phyloP scores from a whole-genome alignment of 1,140 invertebrate species.

The Oncopodura yosiiana region DNA sequence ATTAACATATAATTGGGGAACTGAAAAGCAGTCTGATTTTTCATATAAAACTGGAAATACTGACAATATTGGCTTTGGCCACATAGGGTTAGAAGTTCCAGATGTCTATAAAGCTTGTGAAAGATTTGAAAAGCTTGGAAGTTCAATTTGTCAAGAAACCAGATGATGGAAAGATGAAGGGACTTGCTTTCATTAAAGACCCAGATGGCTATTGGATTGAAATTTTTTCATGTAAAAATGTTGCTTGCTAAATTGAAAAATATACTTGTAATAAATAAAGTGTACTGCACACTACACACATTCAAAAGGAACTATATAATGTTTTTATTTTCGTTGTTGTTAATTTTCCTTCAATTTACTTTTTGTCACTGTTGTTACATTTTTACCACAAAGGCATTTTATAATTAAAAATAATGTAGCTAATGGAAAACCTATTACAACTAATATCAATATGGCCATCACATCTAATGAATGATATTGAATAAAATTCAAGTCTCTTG shows the following conservation, averaged over 20 bases:
- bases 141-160: conserved; percentile 85
- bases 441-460: not conserved
- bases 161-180: conserved; percentile 85
- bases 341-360: too few species aligned
- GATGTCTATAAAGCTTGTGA: conserved; percentile 77
- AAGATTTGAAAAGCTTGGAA: conserved; percentile 70
- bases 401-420: too few species aligned
- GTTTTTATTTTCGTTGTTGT: too few species aligned
- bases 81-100: conserved; percentile 67
- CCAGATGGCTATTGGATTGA: conserved; percentile 96
- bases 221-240: conserved; percentile 60
- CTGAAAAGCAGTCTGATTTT: conserved; percentile 67
- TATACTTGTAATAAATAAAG: too few species aligned
- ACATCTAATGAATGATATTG: conserved; percentile 13
- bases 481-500: conserved; percentile 36
- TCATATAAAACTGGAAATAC: conserved; percentile 83
- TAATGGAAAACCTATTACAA: too few species aligned
- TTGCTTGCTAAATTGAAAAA: too few species aligned
- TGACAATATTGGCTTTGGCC: conserved; percentile 65
- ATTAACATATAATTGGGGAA: conserved; percentile 91
- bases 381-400: too few species aligned
- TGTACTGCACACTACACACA: too few species aligned
- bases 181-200: conserved; percentile 85
- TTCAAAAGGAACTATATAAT: too few species aligned
- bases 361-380: too few species aligned